These are phyloP conservation scores for Sthenelais limicola DNA, from an alignment of 2,888 invertebrate species.

Conservation along the genomic window DNA sequence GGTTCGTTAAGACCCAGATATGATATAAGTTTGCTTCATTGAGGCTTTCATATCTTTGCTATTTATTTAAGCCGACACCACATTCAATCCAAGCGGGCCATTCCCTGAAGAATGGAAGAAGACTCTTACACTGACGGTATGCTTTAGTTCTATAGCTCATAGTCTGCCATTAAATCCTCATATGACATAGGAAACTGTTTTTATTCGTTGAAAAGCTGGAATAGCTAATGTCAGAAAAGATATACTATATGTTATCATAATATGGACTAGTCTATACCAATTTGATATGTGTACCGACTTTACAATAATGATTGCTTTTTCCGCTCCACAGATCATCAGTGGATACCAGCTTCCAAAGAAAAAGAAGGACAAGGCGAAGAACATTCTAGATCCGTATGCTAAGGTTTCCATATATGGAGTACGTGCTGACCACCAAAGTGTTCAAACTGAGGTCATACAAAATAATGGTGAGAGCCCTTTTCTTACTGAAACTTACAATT, in stretches of 20 bases:
- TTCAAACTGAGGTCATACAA: conserved; percentile 73
- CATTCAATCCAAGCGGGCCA: conserved; percentile 15
- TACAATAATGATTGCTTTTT: not conserved
- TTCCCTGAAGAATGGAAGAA: conserved; percentile 44
- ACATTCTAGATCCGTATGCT: conserved; percentile 77
- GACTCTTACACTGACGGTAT: conserved; percentile 25
- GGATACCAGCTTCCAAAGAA: conserved; percentile 77
- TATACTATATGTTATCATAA: not conserved
- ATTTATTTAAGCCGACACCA: not conserved
- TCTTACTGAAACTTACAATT: too few species aligned
- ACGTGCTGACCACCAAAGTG: conserved; percentile 71
- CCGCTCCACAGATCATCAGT: conserved; percentile 74
- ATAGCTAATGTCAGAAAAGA: not conserved
- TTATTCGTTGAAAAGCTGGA: not conserved
- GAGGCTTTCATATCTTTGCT: too few species aligned
- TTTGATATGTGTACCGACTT: not conserved
- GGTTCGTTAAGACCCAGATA: too few species aligned
- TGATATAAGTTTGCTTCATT: too few species aligned
- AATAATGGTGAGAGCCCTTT: conserved; percentile 75
- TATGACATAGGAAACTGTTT: not conserved
- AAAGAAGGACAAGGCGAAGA: conserved; percentile 72
- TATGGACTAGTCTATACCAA: not conserved
- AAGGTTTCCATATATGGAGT: conserved; percentile 74
- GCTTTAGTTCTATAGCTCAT: not conserved
- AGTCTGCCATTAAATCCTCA: not conserved